Percentiles rank a stretch among this genome's conserved stretches.
Evolutionary conservation across 2,797 vertebrate genomes (phyloP).

Genomic region (Heterohyrax brucei): DNA sequence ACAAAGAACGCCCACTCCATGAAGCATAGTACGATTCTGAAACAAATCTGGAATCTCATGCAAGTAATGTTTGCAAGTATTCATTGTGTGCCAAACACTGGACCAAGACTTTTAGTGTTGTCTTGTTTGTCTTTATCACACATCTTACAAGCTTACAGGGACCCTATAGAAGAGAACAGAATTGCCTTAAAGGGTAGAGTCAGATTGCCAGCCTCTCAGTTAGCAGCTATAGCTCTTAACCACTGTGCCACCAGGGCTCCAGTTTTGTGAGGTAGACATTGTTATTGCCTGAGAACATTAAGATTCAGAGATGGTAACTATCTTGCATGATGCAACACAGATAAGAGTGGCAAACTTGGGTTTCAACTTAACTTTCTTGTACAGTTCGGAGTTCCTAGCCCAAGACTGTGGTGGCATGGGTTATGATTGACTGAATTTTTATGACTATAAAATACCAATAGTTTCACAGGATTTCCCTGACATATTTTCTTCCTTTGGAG

Average conservation of each 20-base stretch:
- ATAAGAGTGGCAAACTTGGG: not conserved
- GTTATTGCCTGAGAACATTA: not conserved
- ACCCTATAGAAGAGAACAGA: no score
- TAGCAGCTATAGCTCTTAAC: no score
- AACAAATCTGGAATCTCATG: not conserved
- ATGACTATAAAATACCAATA: not conserved
- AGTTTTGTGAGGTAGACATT: not conserved
- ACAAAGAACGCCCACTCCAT: not conserved
- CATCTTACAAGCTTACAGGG: not conserved
- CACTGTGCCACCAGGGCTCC: not conserved
- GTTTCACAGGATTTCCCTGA: not conserved
- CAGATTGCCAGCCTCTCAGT: no score
- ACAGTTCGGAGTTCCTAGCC: not conserved
- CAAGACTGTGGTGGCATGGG: not conserved
- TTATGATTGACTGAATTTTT: not conserved
- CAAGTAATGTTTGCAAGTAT: not conserved
- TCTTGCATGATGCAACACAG: not conserved
- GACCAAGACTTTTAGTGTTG: not conserved
- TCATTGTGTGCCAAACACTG: not conserved
- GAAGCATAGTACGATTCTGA: slow-evolving; percentile 12
- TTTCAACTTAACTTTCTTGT: not conserved
- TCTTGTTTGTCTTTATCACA: not conserved
- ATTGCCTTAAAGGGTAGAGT: no score
- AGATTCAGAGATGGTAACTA: not conserved
- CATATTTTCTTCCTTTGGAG: not conserved